Base-by-base conservation (phyloP, 2,113 vertebrate genomes). In the Euleptes europaea region DNA sequence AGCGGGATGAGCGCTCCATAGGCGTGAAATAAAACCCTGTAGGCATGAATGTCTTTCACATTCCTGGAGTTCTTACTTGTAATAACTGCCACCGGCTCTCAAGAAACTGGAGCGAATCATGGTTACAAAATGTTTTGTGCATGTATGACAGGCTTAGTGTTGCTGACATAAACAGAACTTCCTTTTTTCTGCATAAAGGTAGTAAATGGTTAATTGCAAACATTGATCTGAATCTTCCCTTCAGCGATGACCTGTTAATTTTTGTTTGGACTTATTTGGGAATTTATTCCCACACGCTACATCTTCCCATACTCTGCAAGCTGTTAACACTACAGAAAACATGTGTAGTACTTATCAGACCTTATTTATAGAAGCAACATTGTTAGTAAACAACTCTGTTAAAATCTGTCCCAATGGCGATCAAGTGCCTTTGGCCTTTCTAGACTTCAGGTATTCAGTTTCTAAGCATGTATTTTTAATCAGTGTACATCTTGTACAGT, bases 371-470 rank as follows among this genome's bases (percentile, higher is more conserved):
- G 57, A 88, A 89, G 47, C 74, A 4, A 3, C 10, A 44, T 57
- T 84, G 87, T 82, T 76, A 54, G n/a, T 49, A 76, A 76, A 76
- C 31, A 6, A 47, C 7, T 88, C 87, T 49, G 78, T 87, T 2
- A 2, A 70, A 84, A 7, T 84, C 35, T 74, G 14, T 88, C 49
- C 0, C 26, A 28, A 63, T 76, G 83, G 72, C 8, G 69, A 0
- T 89, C 54, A 1, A 33, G 4, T 2, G 72, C 26, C n/a, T 77
- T n/a, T 28, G 26, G 38, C 66, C 75, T 89, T 85, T 84, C 0
- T 0, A 78, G 65, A 13, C 15, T 67, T 4, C 11, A 33, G 33
- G 49, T 78, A 65, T 5, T 83, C 54, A 47, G 2, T 15, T 75
- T 28, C 23, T 14, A 73, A 23, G 13, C 40, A 23, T 35, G 42